A percentile compares a stretch with the other conserved stretches of the same genome.
Evolutionary conservation across 2,797 vertebrate species (phyloP).

Genomic region (Acridotheres tristis): DNA sequence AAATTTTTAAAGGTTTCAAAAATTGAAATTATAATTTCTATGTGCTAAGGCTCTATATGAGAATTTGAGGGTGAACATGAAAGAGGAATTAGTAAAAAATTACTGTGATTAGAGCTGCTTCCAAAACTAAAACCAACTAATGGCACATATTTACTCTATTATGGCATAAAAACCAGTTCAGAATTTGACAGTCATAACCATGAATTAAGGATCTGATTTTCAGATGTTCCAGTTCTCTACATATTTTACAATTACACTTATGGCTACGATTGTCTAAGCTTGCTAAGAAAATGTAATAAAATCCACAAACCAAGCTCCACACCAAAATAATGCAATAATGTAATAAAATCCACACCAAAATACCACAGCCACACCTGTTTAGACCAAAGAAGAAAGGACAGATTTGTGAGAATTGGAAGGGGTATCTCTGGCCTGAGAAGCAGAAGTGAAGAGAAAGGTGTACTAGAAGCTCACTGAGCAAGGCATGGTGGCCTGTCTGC

Average conservation of each 20-base stretch:
- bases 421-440: not conserved
- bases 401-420: not conserved
- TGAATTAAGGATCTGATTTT: not conserved
- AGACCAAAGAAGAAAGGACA: not conserved
- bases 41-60: not conserved
- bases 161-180: not conserved
- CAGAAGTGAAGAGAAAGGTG: not conserved
- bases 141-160: rapidly evolving
- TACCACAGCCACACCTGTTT: not conserved
- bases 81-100: not conserved
- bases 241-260: not conserved
- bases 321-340: not conserved
- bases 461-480: not conserved
- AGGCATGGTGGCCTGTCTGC: not conserved
- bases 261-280: not conserved
- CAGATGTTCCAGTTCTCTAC: not conserved
- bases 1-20: not conserved
- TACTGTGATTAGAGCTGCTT: not conserved
- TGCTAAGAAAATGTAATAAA: not conserved
- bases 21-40: not conserved
- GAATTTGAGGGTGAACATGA: not conserved
- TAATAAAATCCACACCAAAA: not conserved
- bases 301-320: not conserved
- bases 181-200: not conserved
- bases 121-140: not conserved